A percentile compares a stretch with the other conserved stretches of the same genome.
Evolutionary conservation across 23 tunicate genomes (phyloP).

Genomic region (Clavelina lepadiformis): DNA sequence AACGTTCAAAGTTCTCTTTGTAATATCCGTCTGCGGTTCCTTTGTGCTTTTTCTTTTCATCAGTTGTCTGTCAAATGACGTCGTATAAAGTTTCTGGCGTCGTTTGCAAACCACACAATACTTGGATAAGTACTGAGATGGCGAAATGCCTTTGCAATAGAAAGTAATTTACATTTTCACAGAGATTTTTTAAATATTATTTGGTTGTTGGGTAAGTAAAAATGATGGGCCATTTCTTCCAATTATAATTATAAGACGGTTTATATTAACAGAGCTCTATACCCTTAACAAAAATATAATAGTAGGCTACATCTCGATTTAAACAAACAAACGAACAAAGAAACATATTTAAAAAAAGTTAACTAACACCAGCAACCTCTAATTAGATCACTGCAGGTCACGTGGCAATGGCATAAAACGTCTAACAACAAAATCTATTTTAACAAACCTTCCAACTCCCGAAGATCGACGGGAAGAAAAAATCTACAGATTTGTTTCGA

Average conservation of each 20-base stretch:
- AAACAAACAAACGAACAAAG: no score
- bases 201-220: neutral
- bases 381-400: no score
- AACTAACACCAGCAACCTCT: no score
- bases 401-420: no score
- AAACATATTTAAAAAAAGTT: no score
- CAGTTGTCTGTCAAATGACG: slow-evolving; percentile 41
- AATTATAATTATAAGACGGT: neutral
- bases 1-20: neutral
- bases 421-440: neutral
- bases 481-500: slow-evolving; percentile 59
- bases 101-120: slow-evolving; percentile 43
- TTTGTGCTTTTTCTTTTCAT: slow-evolving; percentile 17
- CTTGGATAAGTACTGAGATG: slow-evolving; percentile 31
- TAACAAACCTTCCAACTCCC: slow-evolving; percentile 41
- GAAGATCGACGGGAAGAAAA: slow-evolving; percentile 53
- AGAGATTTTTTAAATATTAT: neutral
- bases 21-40: slow-evolving; percentile 10
- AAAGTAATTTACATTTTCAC: neutral
- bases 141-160: slow-evolving; percentile 20
- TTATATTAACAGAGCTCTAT: no score
- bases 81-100: slow-evolving; percentile 30
- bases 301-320: no score
- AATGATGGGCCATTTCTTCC: neutral
- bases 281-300: no score